Percentiles rank a stretch among this genome's conserved stretches.
These are phyloP conservation scores for Mimachlamys varia DNA, from an alignment of 2,888 invertebrate species.

Conservation along the genomic window DNA sequence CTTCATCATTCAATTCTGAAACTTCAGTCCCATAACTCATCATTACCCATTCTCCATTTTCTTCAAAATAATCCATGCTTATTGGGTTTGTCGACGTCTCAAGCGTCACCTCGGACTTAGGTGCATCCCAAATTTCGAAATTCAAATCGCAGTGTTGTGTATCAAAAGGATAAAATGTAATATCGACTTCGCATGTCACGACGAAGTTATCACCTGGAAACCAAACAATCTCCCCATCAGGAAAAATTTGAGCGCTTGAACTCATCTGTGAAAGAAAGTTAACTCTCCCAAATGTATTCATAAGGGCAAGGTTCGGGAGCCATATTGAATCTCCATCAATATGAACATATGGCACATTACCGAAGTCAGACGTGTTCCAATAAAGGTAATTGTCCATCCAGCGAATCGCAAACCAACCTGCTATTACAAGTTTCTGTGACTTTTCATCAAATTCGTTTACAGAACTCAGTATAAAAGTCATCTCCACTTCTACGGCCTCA, in stretches of 20 bases:
- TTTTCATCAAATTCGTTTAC: constrained; percentile 15
- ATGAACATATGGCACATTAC: background rate
- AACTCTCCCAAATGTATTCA: background rate
- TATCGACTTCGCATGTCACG: background rate
- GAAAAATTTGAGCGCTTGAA: background rate
- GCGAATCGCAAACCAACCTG: background rate
- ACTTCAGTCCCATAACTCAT: background rate
- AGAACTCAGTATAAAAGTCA: background rate
- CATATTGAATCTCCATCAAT: background rate
- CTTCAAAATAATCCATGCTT: background rate
- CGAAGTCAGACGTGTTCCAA: background rate
- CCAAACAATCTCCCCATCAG: background rate
- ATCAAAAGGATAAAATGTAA: background rate
- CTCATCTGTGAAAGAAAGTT: background rate
- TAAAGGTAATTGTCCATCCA: background rate
- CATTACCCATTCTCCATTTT: background rate
- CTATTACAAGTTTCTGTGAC: background rate
- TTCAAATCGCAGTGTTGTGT: background rate
- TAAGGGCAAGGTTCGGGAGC: background rate
- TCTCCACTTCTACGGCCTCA: background rate
- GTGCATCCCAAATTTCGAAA: background rate
- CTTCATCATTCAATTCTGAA: background rate
- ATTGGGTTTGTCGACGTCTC: background rate
- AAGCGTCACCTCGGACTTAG: background rate
- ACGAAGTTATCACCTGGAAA: background rate